Evolutionary conservation across 2,888 invertebrate genomes (phyloP).

Genomic region (Scaptomyza polygonia): DNA sequence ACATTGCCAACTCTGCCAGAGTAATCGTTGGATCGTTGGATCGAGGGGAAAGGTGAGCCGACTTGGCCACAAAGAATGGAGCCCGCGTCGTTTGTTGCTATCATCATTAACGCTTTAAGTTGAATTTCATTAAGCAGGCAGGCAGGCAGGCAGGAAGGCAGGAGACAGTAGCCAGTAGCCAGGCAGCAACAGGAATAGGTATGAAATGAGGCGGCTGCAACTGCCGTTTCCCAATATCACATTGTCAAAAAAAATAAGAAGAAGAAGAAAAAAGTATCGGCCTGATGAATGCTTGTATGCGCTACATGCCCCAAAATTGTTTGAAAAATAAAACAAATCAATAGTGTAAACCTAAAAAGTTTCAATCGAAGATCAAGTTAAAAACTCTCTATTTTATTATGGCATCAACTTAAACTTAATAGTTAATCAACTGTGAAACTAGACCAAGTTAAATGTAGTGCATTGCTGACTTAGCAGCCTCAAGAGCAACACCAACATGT

Average conservation of each 20-base stretch:
- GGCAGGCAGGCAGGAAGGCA: slow-evolving; percentile 32
- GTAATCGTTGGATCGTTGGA: slow-evolving; percentile 5
- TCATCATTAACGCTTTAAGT: slow-evolving; percentile 71
- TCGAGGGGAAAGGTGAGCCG: slow-evolving; percentile 4
- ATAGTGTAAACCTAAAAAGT: too few relatives aligned
- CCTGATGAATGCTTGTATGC: slow-evolving; percentile 16
- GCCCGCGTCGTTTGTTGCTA: slow-evolving; percentile 41
- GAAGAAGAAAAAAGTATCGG: slow-evolving; percentile 21
- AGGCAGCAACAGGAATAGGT: slow-evolving; percentile 16
- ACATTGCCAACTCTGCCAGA: slow-evolving; percentile 24
- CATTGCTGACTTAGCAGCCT: slow-evolving; percentile 25
- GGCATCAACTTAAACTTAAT: not conserved
- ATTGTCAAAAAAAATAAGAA: slow-evolving; percentile 31
- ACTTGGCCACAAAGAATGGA: slow-evolving; percentile 11
- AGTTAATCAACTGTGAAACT: slow-evolving; percentile 15
- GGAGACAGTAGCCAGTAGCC: slow-evolving; percentile 11
- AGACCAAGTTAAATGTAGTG: slow-evolving; percentile 25
- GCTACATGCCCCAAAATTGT: slow-evolving; percentile 27
- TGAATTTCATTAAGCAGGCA: slow-evolving; percentile 80
- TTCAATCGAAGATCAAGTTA: not conserved
- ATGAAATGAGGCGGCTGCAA: slow-evolving; percentile 16
- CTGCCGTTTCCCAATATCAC: slow-evolving; percentile 29
- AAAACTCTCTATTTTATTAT: not conserved
- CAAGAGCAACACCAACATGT: slow-evolving; percentile 15
- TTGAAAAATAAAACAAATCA: too few relatives aligned